phyloP scores from a whole-genome alignment of 2,888 invertebrate species.

The Agonopterix heracliana region DNA sequence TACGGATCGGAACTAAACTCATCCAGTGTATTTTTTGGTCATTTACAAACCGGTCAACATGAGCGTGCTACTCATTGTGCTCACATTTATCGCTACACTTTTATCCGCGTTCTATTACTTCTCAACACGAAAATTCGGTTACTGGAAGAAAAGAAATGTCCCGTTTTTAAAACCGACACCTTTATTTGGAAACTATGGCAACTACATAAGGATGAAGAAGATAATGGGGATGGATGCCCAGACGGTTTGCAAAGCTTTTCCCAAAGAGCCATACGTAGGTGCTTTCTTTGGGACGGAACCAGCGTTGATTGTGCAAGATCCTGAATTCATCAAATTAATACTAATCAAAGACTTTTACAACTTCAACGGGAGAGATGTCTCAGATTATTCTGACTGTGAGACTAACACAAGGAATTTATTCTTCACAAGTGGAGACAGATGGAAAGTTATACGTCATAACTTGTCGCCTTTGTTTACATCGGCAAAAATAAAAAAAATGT shows the following conservation, averaged over 20 bases:
- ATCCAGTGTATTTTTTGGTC: neutral
- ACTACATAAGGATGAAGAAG: conserved; percentile 29
- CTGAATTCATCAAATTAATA: conserved; percentile 32
- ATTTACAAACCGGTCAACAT: no score
- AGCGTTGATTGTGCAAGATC: conserved; percentile 31
- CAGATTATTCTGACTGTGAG: conserved; percentile 30
- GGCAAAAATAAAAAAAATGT: conserved; percentile 51
- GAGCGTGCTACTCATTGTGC: no score
- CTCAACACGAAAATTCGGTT: conserved; percentile 28
- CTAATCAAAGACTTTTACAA: conserved; percentile 37
- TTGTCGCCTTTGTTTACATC: conserved; percentile 43
- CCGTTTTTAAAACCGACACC: conserved; percentile 29
- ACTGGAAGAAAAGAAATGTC: conserved; percentile 43
- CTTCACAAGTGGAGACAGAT: conserved; percentile 37
- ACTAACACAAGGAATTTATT: conserved; percentile 32
- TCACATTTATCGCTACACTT: no score
- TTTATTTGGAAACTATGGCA: conserved; percentile 45
- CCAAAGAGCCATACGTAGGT: conserved; percentile 34
- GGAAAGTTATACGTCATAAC: conserved; percentile 46
- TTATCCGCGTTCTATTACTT: neutral
- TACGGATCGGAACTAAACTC: no score
- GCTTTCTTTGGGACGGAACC: conserved; percentile 35
- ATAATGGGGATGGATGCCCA: conserved; percentile 13
- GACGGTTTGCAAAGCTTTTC: conserved; percentile 29
- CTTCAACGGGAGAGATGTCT: conserved; percentile 37